Base-by-base conservation (phyloP, 2,888 invertebrate species). In the Cheilosia vernalis region DNA sequence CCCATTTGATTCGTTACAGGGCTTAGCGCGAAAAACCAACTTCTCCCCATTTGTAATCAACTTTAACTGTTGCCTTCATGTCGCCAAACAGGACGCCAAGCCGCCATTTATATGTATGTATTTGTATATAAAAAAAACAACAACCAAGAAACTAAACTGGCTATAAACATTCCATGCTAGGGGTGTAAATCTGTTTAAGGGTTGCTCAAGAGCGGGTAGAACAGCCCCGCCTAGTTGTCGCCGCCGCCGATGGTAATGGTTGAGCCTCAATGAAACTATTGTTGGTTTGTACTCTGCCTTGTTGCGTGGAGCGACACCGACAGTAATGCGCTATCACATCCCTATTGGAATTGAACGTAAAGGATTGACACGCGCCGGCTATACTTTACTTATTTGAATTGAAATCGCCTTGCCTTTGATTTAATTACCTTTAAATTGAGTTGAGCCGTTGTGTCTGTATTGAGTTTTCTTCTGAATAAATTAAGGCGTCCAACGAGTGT, bases 371-470 rank as follows among this genome's bases (percentile, higher is more conserved):
- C 69, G 69, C 56, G 77, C 44, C 37, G 15, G 33, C n/a, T 51
- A 27, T 49, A 10, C n/a, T 64, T 55, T 19, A 47, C 47, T 47
- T 47, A 9, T 47, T 47, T 17, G 47, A 19, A 17, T 19, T 15
- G 64, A 27, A 70, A 74, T 70, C 74, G 84, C 64, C 79, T 79
- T 84, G 69, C 84, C 74, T 84, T 70, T 84, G 84, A 84, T 84
- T 84, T 84, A 79, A 84, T 84, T 84, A 79, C 60, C 60, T 63
- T 61, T 53, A 47, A 79, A 79, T 64, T 47, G 74, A 74, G 55
- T 74, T 83, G 30, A 42, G 27, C 30, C 19, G 5, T 15, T 13
- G 33, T 4, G 9, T 15, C 17, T 56, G 24, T 69, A 55, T 37
- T 19, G 56, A 13, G 37, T 66, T 58, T 42, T 37, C 37, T 42